Percentiles rank a stretch among this genome's conserved stretches.
Conservation (phyloP, 2,113 vertebrate species). For the Monopterus albus region DNA sequence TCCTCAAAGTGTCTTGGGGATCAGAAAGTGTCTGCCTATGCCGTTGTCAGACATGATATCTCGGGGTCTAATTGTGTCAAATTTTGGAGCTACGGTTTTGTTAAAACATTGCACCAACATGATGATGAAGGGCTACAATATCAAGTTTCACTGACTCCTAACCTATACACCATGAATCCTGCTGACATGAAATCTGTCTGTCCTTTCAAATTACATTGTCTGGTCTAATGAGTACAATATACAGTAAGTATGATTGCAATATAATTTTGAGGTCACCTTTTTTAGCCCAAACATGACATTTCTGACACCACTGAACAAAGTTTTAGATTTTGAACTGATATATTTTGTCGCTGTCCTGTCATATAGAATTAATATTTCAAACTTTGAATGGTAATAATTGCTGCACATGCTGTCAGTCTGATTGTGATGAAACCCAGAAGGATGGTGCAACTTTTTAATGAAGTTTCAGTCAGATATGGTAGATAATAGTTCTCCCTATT, state of each 20-base stretch:
- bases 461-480: constrained; percentile 9
- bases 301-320: background rate
- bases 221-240: constrained; percentile 6
- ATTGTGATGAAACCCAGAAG: constrained; percentile 12
- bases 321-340: background rate
- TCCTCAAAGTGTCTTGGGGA: background rate
- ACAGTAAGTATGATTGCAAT: constrained; percentile 28
- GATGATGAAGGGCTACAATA: background rate
- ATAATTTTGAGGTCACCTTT: constrained; percentile 21
- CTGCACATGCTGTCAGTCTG: background rate
- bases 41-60: background rate
- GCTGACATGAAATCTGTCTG: constrained; percentile 28
- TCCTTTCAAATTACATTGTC: constrained; percentile 38
- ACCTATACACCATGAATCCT: background rate
- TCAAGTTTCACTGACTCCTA: background rate
- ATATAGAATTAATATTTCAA: background rate
- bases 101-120: background rate
- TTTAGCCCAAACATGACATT: constrained; percentile 17
- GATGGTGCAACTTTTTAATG: constrained; percentile 25
- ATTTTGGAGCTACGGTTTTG: background rate
- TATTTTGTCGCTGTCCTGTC: constrained; percentile 9
- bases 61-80: background rate
- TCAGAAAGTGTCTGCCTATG: background rate
- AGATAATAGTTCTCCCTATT: too few relatives aligned
- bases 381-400: constrained; percentile 14